These are phyloP conservation scores for Ptychodera flava DNA, from an alignment of 35 echinoderm and acorn worm species.

Conservation along the genomic window DNA sequence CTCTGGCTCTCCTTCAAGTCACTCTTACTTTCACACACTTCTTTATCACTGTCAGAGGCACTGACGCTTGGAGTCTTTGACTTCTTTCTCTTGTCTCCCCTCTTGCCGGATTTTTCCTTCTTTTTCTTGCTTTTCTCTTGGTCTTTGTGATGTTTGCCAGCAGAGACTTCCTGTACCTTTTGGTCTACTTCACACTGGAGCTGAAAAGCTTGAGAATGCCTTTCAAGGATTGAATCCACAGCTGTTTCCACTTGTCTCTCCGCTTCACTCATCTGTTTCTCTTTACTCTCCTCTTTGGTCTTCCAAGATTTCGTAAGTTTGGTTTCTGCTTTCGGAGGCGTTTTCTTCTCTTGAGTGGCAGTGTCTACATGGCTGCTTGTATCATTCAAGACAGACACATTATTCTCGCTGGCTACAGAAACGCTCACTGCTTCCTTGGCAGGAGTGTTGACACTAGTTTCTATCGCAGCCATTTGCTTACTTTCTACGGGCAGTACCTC, in stretches of 20 bases:
- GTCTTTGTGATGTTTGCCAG: not conserved
- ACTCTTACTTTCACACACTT: not conserved
- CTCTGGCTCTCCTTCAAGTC: constrained; percentile 6
- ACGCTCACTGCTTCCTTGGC: constrained; percentile 41
- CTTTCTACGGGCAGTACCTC: too few relatives aligned
- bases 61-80: not conserved
- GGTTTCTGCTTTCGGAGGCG: not conserved
- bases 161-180: too few relatives aligned
- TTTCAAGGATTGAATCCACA: too few relatives aligned
- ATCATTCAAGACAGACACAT: too few relatives aligned
- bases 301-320: not conserved
- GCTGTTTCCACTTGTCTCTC: too few relatives aligned
- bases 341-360: not conserved
- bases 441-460: too few relatives aligned
- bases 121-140: constrained; percentile 24
- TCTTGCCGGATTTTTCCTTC: constrained; percentile 34
- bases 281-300: constrained; percentile 27
- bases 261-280: constrained; percentile 33
- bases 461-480: too few relatives aligned
- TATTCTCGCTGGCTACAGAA: too few relatives aligned
- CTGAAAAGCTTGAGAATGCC: too few relatives aligned
- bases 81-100: constrained; percentile 40
- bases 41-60: constrained; percentile 10
- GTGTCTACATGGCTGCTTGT: constrained; percentile 21
- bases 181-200: too few relatives aligned